phyloP scores from a whole-genome alignment of 2,888 invertebrate genomes.

The Gerris lacustris region DNA sequence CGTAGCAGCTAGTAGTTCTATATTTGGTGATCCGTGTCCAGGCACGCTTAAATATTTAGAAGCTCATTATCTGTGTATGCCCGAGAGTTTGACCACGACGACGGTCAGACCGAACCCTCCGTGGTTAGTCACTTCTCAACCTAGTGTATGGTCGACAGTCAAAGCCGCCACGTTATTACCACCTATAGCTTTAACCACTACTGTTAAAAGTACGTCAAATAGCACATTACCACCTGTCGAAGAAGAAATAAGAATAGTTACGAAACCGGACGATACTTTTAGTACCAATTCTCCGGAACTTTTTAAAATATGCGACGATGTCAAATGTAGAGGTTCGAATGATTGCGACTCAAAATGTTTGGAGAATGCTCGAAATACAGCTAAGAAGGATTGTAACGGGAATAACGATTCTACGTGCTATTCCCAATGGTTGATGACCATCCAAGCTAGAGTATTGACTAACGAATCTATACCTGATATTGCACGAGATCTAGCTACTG shows the following conservation, averaged over 20 bases:
- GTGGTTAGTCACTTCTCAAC: constrained; percentile 74
- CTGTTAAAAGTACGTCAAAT: constrained; percentile 36
- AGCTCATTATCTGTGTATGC: constrained; percentile 83
- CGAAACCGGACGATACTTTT: too few species aligned
- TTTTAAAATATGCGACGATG: too few species aligned
- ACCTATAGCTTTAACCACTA: constrained; percentile 16
- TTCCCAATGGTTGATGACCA: neutral
- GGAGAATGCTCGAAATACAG: neutral
- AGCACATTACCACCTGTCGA: constrained; percentile 7
- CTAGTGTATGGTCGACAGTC: constrained; percentile 57
- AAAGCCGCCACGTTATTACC: constrained; percentile 43
- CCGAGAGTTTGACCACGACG: constrained; percentile 73
- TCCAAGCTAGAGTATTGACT: neutral
- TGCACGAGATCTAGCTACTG: neutral
- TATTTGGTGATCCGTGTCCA: constrained; percentile 85
- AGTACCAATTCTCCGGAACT: too few species aligned
- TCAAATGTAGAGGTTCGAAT: too few species aligned
- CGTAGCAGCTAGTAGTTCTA: constrained; percentile 72
- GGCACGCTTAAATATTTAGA: constrained; percentile 85
- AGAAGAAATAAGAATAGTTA: constrained; percentile 27
- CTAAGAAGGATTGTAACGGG: neutral
- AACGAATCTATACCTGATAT: constrained; percentile 3
- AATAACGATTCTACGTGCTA: neutral
- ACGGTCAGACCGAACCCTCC: constrained; percentile 75
- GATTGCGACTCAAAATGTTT: neutral